phyloP scores from a whole-genome alignment of 2,113 vertebrate genomes.

The Cathartes aura region DNA sequence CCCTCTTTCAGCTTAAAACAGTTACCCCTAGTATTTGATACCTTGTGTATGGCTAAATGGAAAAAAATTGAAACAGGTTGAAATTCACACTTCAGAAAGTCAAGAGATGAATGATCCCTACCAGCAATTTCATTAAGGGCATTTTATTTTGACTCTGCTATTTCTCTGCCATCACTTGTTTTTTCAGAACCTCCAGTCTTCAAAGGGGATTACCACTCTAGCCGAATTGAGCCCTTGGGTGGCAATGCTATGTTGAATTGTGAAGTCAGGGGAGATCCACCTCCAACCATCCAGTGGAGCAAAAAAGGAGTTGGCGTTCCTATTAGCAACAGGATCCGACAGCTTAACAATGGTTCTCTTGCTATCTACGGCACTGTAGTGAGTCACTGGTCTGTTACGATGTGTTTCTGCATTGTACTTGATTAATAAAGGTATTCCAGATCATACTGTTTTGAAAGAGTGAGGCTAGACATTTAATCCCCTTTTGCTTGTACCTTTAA shows the following conservation, averaged over 20 bases:
- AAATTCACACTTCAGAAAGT: background rate
- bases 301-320: constrained; percentile 85
- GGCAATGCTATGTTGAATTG: constrained; percentile 92
- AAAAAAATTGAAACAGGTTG: background rate
- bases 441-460: background rate
- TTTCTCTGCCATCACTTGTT: background rate
- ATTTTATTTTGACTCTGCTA: background rate
- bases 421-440: background rate
- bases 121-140: background rate
- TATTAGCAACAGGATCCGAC: constrained; percentile 84
- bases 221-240: constrained; percentile 89
- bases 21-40: background rate
- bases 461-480: background rate
- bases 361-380: constrained; percentile 95
- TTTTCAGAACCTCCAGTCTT: constrained; percentile 92
- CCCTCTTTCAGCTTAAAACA: background rate
- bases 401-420: background rate
- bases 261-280: constrained; percentile 92
- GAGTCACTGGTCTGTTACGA: constrained; percentile 5
- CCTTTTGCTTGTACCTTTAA: background rate
- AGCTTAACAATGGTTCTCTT: constrained; percentile 92
- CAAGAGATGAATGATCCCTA: background rate
- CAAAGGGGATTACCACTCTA: constrained; percentile 87
- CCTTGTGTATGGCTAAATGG: background rate
- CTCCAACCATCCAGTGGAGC: constrained; percentile 93